Conservation (phyloP, 2,888 invertebrate genomes). For the Lepidochitona cinerea region DNA sequence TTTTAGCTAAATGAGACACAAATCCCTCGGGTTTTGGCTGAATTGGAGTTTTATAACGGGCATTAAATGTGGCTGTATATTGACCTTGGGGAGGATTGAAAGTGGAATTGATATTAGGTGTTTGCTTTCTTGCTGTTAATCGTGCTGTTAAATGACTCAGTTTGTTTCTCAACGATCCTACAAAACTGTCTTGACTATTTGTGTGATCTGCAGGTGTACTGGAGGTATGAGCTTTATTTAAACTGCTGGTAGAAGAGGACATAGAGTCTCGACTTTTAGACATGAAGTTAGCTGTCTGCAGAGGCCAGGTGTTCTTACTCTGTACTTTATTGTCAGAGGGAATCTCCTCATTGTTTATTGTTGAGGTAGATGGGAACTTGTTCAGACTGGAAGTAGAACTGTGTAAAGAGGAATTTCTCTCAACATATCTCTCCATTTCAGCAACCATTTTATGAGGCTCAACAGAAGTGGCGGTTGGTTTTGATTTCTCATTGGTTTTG, state of each 20-base stretch:
- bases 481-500: neutral
- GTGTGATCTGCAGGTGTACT: neutral
- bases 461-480: slow-evolving; percentile 21
- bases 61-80: neutral
- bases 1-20: neutral
- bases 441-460: slow-evolving; percentile 56
- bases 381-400: neutral
- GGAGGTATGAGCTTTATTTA: neutral
- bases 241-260: neutral
- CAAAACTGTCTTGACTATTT: neutral
- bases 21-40: neutral
- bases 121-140: neutral
- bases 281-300: too few relatives aligned
- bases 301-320: too few relatives aligned
- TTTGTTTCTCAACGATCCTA: neutral
- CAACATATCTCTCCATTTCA: slow-evolving; percentile 58
- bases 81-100: neutral
- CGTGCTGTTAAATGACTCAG: neutral
- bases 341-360: too few relatives aligned
- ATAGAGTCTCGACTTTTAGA: neutral
- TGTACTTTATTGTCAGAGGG: neutral
- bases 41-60: neutral
- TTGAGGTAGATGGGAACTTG: neutral
- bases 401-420: neutral
- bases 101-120: neutral